Evolutionary conservation across 2,888 invertebrate genomes (phyloP).

Genomic region (Scrobipalpa atriplicella): DNA sequence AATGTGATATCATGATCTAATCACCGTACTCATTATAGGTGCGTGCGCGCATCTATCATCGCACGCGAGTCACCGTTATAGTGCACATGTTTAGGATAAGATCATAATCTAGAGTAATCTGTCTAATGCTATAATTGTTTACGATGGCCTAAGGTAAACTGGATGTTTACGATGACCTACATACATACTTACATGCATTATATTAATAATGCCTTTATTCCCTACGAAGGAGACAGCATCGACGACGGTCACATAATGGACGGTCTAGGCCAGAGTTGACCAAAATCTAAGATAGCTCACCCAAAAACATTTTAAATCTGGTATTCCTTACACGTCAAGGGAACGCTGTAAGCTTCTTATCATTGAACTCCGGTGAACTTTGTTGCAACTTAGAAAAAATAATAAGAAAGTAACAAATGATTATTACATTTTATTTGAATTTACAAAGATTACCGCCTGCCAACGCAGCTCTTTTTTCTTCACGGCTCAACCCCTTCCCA

Average conservation of each 20-base stretch:
- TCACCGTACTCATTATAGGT: conserved; percentile 17
- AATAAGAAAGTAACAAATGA: not conserved
- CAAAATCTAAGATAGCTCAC: too few relatives aligned
- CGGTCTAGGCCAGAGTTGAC: too few relatives aligned
- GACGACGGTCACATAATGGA: too few relatives aligned
- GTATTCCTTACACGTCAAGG: too few relatives aligned
- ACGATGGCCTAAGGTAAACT: not conserved
- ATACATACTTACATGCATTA: too few relatives aligned
- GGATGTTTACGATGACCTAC: too few relatives aligned
- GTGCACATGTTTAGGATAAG: conserved; percentile 1
- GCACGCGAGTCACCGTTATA: conserved; percentile 10
- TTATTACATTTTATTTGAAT: not conserved
- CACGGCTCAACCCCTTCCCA: not conserved
- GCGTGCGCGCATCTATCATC: conserved; percentile 25
- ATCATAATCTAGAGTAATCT: not conserved
- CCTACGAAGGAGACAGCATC: too few relatives aligned
- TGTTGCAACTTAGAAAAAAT: too few relatives aligned
- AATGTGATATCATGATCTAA: conserved; percentile 25
- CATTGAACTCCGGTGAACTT: too few relatives aligned
- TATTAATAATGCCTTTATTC: too few relatives aligned
- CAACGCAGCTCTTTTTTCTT: not conserved
- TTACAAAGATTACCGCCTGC: not conserved
- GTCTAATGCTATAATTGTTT: not conserved
- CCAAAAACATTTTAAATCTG: too few relatives aligned
- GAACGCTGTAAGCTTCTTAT: too few relatives aligned